Conservation (phyloP, 2,888 invertebrate species). For the Gymnoscelis rufifasciata region DNA sequence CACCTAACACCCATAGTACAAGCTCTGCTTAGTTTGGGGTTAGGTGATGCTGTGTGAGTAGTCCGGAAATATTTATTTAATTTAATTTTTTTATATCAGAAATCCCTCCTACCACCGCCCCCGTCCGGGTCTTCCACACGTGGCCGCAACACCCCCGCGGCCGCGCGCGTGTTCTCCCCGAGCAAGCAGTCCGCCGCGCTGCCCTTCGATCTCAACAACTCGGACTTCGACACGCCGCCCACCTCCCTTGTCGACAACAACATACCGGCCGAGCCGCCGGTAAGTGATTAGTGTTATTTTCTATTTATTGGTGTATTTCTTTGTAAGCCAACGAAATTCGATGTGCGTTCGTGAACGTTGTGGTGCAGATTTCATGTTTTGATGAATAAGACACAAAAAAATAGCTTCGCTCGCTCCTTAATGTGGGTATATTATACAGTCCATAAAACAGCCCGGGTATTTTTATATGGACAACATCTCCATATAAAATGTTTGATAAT, state of each 20-base stretch:
- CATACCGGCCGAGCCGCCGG: constrained; percentile 49
- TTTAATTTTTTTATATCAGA: constrained; percentile 39
- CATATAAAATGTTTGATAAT: no score
- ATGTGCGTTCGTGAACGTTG: no score
- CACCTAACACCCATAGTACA: no score
- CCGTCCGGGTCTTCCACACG: constrained; percentile 54
- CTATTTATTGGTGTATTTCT: not conserved
- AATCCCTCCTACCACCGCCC: constrained; percentile 69
- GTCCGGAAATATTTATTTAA: no score
- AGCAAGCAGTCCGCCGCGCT: constrained; percentile 46
- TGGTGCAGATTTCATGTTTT: no score
- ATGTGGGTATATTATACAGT: no score
- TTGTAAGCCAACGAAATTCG: not conserved
- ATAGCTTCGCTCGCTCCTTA: no score
- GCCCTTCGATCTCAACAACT: constrained; percentile 54
- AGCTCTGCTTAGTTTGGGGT: no score
- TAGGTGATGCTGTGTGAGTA: no score
- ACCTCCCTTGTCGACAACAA: constrained; percentile 45
- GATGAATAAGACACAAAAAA: no score
- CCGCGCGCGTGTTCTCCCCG: constrained; percentile 53
- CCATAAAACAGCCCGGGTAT: no score
- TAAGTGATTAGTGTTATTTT: constrained; percentile 30
- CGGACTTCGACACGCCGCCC: constrained; percentile 53
- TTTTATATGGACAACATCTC: no score
- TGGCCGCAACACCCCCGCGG: constrained; percentile 53